Evolutionary conservation across 2,888 invertebrate genomes (phyloP).

Genomic region (Tridacna crocea): DNA sequence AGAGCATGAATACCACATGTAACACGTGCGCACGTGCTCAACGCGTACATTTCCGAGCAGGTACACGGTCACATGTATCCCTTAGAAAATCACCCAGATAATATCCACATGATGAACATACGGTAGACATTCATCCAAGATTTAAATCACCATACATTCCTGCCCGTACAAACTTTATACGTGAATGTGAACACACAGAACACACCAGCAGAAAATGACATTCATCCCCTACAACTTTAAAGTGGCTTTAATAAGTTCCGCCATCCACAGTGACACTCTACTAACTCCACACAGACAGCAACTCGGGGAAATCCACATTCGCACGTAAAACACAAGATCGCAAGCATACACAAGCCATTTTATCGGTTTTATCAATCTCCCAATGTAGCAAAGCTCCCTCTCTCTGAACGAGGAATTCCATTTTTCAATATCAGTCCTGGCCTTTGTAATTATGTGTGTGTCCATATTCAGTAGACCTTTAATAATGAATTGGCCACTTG

Average conservation of each 20-base stretch:
- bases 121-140: slow-evolving; percentile 10
- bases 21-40: slow-evolving; percentile 50
- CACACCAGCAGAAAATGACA: background rate
- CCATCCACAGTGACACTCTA: background rate
- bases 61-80: slow-evolving; percentile 26
- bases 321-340: slow-evolving; percentile 23
- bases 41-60: slow-evolving; percentile 56
- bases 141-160: background rate
- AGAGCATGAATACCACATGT: slow-evolving; percentile 58
- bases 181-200: background rate
- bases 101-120: background rate
- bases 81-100: background rate
- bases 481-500: slow-evolving; percentile 23
- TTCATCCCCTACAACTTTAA: background rate
- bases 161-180: background rate
- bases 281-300: slow-evolving; percentile 2
- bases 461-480: slow-evolving; percentile 22
- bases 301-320: slow-evolving; percentile 16
- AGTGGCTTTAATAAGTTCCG: background rate
- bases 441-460: slow-evolving; percentile 30
- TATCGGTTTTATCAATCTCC: slow-evolving; percentile 18
- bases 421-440: slow-evolving; percentile 33
- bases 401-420: slow-evolving; percentile 3
- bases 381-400: slow-evolving; percentile 19
- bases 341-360: slow-evolving; percentile 26